Conservation (phyloP, 1,140 invertebrate genomes). For the Bombus breviceps region DNA sequence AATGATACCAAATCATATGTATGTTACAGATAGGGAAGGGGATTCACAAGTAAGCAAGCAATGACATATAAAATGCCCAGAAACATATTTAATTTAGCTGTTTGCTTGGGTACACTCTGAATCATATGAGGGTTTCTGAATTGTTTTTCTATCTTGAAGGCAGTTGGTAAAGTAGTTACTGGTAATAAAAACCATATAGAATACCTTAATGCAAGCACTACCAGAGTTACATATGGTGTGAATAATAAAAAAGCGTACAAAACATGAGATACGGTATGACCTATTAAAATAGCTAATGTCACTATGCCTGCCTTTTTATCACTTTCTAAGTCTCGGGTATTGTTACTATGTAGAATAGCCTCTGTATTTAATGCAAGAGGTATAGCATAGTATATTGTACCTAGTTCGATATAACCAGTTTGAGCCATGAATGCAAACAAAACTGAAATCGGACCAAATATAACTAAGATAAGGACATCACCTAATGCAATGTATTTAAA, state of each 20-base stretch:
- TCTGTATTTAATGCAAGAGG: conserved; percentile 97
- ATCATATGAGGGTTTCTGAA: conserved; percentile 91
- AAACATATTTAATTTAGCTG: conserved; percentile 95
- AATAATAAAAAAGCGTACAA: conserved; percentile 96
- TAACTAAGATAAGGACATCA: conserved; percentile 94
- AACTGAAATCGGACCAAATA: conserved; percentile 97
- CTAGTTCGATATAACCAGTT: conserved; percentile 92
- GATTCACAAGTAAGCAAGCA: conserved; percentile 84
- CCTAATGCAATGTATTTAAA: conserved; percentile 96
- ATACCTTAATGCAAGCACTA: conserved; percentile 91
- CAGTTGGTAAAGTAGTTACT: conserved; percentile 91
- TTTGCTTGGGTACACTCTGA: conserved; percentile 92
- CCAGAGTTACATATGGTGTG: conserved; percentile 94
- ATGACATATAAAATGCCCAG: conserved; percentile 95
- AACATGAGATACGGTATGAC: conserved; percentile 94
- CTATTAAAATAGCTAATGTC: conserved; percentile 96
- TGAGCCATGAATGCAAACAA: conserved; percentile 96
- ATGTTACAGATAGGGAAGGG: conserved; percentile 77
- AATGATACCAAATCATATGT: conserved; percentile 28
- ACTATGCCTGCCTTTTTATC: conserved; percentile 94
- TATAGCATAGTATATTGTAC: conserved; percentile 95
- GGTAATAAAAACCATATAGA: conserved; percentile 95
- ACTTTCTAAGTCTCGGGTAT: conserved; percentile 94
- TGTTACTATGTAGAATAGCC: conserved; percentile 97
- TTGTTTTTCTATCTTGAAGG: conserved; percentile 95